Base-by-base conservation (phyloP, 2,888 invertebrate genomes). In the Pyralis farinalis region DNA sequence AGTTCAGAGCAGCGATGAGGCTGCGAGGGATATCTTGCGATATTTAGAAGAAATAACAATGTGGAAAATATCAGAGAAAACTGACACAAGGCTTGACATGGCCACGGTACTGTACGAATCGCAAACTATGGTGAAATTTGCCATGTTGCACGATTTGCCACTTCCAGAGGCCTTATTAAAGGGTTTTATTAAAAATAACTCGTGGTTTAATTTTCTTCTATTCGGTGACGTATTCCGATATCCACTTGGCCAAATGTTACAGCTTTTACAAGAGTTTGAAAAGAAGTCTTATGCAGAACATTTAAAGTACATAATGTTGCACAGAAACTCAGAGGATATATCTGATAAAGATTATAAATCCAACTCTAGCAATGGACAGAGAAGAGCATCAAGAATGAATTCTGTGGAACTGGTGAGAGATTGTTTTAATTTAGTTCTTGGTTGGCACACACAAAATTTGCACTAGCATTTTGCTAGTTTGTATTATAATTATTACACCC, bases 161-260 rank as follows among this genome's bases (percentile, higher is more conserved):
- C 66, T 92, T 28, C 94, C 94, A 0, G 90, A 91, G 49, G 60
- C 72, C 48, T 91, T 93, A 53, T 67, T 94, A 16, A 89, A 81
- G 42, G 78, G 91, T 55, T 93, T 93, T 47, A 92, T 94, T 0
- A 73, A 71, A 10, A 70, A 79, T 0, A 91, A 94, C 66, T 86
- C 91, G 37, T 95, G 95, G 94, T 91, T 95, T 62, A 91, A 92
- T 36, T 92, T 95, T 58, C 66, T 94, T 8, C 73, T 94, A 12
- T 91, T 93, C 28, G 90, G 92, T 1, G 93, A 95, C 55, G 91
- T 94, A 20, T 93, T 93, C 55, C 90, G 92, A 42, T 93, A 95
- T 63, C 93, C 95, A 0, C 59, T 92, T 10, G 76, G 86, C 7
- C 91, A 93, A 74, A 91, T 93, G 66, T 63, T 91, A 48, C 88